phyloP scores from a whole-genome alignment of 1,140 invertebrate genomes.

The Drosophila bocki region DNA sequence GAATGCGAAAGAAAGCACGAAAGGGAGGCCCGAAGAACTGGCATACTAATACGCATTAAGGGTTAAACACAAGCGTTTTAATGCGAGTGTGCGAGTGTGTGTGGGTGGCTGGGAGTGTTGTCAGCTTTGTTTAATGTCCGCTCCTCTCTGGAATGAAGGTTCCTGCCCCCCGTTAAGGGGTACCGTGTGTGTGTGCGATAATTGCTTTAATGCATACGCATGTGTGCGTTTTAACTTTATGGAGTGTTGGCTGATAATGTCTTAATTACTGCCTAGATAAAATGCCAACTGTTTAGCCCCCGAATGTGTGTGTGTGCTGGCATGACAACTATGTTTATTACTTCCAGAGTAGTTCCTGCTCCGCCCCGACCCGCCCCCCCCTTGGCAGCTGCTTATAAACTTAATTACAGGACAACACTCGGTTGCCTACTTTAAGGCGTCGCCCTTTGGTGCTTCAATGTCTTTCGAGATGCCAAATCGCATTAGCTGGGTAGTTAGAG shows the following conservation, averaged over 20 bases:
- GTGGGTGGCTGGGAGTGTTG: slow-evolving; percentile 42
- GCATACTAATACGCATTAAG: slow-evolving; percentile 76
- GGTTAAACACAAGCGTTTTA: slow-evolving; percentile 81
- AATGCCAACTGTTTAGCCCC: slow-evolving; percentile 74
- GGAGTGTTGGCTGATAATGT: slow-evolving; percentile 82
- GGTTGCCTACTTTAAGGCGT: slow-evolving; percentile 52
- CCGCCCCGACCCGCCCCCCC: background rate
- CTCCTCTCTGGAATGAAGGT: slow-evolving; percentile 58
- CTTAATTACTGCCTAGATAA: slow-evolving; percentile 83
- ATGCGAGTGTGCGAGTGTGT: slow-evolving; percentile 10
- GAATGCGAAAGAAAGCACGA: slow-evolving; percentile 40
- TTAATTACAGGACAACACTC: slow-evolving; percentile 64
- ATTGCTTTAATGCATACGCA: slow-evolving; percentile 81
- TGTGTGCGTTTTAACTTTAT: slow-evolving; percentile 82
- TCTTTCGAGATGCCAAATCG: slow-evolving; percentile 13
- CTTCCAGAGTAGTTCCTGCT: slow-evolving; percentile 43
- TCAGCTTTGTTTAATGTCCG: slow-evolving; percentile 74
- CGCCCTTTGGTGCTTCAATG: slow-evolving; percentile 9
- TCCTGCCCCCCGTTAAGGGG: slow-evolving; percentile 9
- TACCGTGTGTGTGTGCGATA: slow-evolving; percentile 42
- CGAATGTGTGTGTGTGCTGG: slow-evolving; percentile 37
- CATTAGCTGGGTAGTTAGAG: slow-evolving; percentile 60
- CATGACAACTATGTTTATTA: slow-evolving; percentile 81
- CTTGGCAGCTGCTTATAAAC: slow-evolving; percentile 69
- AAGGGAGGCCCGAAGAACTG: slow-evolving; percentile 40